A percentile compares a stretch with the other conserved stretches of the same genome.
These are phyloP conservation scores for Cinara cedri DNA, from an alignment of 2,888 invertebrate genomes.

Conservation along the genomic window DNA sequence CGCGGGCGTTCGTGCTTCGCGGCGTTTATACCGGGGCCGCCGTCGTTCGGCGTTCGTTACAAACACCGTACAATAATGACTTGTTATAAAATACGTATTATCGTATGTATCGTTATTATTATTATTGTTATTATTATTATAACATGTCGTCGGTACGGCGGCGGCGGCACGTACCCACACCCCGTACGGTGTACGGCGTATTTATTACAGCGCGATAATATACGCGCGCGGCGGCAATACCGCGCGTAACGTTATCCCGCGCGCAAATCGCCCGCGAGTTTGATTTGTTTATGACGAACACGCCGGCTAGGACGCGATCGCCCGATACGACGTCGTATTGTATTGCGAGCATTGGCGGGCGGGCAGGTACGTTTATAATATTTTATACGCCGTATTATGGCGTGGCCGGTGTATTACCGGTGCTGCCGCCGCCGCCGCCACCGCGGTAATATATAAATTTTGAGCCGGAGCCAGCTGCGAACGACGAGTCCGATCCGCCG, in stretches of 20 bases:
- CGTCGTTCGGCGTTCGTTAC: conserved; percentile 44
- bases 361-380: no score
- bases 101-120: no score
- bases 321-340: no score
- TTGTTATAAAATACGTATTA: not conserved
- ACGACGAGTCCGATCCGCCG: not conserved
- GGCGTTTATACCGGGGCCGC: not conserved
- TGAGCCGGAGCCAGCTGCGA: conserved; percentile 35
- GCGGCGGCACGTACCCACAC: no score
- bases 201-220: not conserved
- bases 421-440: not conserved
- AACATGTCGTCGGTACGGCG: no score
- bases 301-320: no score
- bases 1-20: no score
- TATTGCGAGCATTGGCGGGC: no score
- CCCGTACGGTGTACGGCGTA: no score
- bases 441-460: conserved; percentile 34
- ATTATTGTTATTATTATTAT: no score
- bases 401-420: not conserved
- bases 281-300: conserved; percentile 55
- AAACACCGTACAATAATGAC: conserved; percentile 1
- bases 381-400: no score
- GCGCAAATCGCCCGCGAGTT: not conserved
- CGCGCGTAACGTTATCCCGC: not conserved
- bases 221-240: not conserved